Base-by-base conservation (phyloP, 2,797 vertebrate genomes). In the Harpagifer antarcticus region DNA sequence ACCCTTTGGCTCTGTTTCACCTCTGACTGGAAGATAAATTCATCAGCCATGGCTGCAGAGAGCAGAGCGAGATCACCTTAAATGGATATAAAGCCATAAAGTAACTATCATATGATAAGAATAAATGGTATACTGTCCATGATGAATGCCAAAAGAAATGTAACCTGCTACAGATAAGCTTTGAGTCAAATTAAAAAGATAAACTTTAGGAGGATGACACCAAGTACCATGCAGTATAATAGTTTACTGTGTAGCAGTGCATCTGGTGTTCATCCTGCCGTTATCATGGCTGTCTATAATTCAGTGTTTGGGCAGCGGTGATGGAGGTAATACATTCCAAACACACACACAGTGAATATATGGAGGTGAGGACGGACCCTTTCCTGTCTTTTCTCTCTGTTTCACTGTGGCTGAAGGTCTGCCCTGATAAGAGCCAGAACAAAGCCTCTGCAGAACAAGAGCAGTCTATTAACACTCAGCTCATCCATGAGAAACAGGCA, bases 371-470 rank as follows among this genome's bases (percentile, higher is more conserved):
- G 84, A 91, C 78, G 81, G 85, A 84, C 17, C 40, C 42, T 45
- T 62, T 84, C 54, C 66, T 80, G 63, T 70, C 44, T 76, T 70
- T 55, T 66, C 27, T 72, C 57, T 48, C 33, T 37, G 33, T 37
- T 37, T 37, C 58, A 70, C 54, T 72, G 78, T 53, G 76, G 68
- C 80, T 76, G 80, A 74, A 73, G 82, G 88, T 76, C 74, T 61
- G 79, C 19, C 50, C 78, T 79, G 92, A 94, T 93, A 93, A 94
- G 73, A 74, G 49, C 55, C 68, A 16, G 12, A 69, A 87, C 82
- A 88, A 84, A 86, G 82, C 60, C 58, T 33, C 0, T 23, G 20
- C 50, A 61, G 27, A 53, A 44, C 9, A 5, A 45, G 17, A 45
- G 1, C 23, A 79, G 72, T 84, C 69, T 40, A 74, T 92, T 68